phyloP scores from a whole-genome alignment of 1,140 invertebrate genomes.

The Aphelinus certus region DNA sequence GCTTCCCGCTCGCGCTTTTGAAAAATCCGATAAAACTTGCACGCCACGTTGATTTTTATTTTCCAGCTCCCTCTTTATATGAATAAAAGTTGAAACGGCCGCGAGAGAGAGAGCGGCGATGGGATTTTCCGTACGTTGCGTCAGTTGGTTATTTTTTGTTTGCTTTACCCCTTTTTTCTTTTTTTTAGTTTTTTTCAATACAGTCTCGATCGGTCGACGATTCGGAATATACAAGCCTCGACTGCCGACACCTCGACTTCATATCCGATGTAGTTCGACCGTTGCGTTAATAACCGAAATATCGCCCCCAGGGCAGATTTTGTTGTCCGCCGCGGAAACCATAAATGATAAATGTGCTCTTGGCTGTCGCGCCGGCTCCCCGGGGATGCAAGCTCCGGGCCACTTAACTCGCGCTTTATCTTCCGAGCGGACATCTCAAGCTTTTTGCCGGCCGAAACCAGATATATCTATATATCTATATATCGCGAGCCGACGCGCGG shows the following conservation, averaged over 20 bases:
- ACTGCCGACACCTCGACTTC: constrained; percentile 33
- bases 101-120: not conserved
- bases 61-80: not conserved
- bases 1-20: not conserved
- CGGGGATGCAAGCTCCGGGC: constrained; percentile 35
- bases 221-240: constrained; percentile 28
- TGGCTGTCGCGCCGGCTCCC: constrained; percentile 26
- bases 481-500: not conserved
- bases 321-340: constrained; percentile 50
- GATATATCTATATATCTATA: no score
- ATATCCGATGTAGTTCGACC: constrained; percentile 30
- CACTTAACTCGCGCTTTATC: constrained; percentile 42
- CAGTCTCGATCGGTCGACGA: no score
- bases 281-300: constrained; percentile 55
- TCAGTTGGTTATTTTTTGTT: constrained; percentile 15
- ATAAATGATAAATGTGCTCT: constrained; percentile 55
- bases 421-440: constrained; percentile 37
- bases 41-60: constrained; percentile 16
- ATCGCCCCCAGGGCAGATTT: constrained; percentile 60
- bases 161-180: no score
- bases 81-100: constrained; percentile 14
- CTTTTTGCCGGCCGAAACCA: constrained; percentile 14
- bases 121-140: constrained; percentile 14
- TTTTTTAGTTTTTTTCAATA: no score
- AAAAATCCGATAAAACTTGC: constrained; percentile 6